These are phyloP conservation scores for Aphelenchoides avenae DNA, from an alignment of 1,140 invertebrate species.

Conservation along the genomic window DNA sequence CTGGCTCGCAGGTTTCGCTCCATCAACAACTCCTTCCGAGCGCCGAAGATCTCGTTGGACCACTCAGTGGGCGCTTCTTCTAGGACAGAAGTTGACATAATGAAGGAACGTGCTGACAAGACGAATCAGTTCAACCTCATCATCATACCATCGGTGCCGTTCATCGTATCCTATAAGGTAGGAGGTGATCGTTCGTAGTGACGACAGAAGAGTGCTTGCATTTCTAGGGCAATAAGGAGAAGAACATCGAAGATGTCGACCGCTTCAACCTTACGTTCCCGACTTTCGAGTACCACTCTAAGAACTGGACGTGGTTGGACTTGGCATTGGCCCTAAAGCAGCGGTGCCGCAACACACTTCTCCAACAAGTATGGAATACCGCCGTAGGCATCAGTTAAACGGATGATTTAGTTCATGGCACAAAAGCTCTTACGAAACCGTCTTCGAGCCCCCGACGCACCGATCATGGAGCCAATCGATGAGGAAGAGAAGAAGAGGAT, in stretches of 20 bases:
- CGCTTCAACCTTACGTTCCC: conserved; percentile 88
- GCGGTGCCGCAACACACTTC: conserved; percentile 76
- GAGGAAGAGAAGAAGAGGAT: conserved; percentile 59
- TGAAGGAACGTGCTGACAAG: conserved; percentile 95
- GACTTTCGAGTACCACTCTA: conserved; percentile 84
- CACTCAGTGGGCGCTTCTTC: too few relatives aligned
- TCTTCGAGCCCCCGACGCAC: conserved; percentile 10
- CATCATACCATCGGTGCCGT: conserved; percentile 89
- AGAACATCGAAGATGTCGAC: conserved; percentile 90
- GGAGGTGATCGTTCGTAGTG: too few relatives aligned
- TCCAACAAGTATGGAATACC: conserved; percentile 78
- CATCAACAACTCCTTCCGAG: too few relatives aligned
- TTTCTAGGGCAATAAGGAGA: conserved; percentile 86
- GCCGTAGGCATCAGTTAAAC: conserved; percentile 11
- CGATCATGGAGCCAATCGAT: conserved; percentile 41
- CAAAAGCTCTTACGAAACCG: conserved; percentile 55
- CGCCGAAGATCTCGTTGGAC: too few relatives aligned
- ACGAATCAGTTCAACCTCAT: conserved; percentile 98
- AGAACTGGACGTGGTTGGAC: conserved; percentile 99
- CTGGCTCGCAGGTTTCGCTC: too few relatives aligned
- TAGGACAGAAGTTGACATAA: too few relatives aligned
- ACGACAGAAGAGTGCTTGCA: too few relatives aligned
- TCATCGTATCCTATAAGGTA: conserved; percentile 83
- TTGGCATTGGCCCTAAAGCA: conserved; percentile 88
- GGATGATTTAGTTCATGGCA: conserved; percentile 50